Conservation (phyloP, 2,888 invertebrate genomes). For the Pediacus dermestoides region DNA sequence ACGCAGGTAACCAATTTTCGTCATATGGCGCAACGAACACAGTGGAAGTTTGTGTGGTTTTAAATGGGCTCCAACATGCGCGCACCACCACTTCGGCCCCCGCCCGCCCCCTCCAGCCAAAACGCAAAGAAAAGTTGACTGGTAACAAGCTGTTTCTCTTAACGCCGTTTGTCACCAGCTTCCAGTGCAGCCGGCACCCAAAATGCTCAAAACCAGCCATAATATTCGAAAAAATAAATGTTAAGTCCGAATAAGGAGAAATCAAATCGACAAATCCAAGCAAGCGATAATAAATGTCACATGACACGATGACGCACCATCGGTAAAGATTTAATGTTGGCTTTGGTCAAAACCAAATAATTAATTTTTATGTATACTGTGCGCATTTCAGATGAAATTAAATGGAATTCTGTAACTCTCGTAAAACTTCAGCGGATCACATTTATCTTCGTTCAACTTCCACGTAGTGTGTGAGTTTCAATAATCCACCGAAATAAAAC, state of each 20-base stretch:
- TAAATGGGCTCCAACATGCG: conserved; percentile 30
- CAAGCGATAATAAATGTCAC: no score
- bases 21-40: conserved; percentile 24
- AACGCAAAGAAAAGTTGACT: conserved; percentile 35
- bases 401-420: conserved; percentile 7
- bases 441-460: conserved; percentile 18
- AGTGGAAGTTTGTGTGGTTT: conserved; percentile 33
- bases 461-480: conserved; percentile 33
- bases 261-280: no score
- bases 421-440: conserved; percentile 15
- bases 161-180: conserved; percentile 37
- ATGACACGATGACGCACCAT: no score
- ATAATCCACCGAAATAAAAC: conserved; percentile 36
- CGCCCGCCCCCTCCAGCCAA: conserved; percentile 16
- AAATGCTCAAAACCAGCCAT: conserved; percentile 24
- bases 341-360: no score
- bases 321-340: no score
- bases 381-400: conserved; percentile 5
- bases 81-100: conserved; percentile 5
- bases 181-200: conserved; percentile 32
- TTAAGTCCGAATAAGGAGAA: no score
- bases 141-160: conserved; percentile 31
- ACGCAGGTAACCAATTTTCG: conserved; percentile 30
- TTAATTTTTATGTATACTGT: no score
- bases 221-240: conserved; percentile 26